A percentile compares a stretch with the other conserved stretches of the same genome.
These are phyloP conservation scores for Trachelus troglodyta DNA, from an alignment of 2,888 invertebrate genomes.

Conservation along the genomic window DNA sequence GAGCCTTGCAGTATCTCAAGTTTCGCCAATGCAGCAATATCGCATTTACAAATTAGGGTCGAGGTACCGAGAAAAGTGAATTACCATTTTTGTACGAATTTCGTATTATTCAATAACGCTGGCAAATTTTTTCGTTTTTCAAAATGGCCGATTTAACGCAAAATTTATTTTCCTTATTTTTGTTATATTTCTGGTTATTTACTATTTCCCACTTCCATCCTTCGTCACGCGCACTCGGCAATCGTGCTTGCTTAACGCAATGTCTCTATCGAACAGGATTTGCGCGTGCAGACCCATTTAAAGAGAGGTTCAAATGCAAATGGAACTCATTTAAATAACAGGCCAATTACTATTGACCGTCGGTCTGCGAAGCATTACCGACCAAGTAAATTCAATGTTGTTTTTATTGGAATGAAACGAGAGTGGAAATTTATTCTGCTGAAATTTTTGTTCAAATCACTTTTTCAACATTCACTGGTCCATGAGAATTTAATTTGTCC, in stretches of 20 bases:
- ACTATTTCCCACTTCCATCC: background rate
- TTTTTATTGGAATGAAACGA: background rate
- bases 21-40: background rate
- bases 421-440: background rate
- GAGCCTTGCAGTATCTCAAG: background rate
- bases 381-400: conserved; percentile 7
- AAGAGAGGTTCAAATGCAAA: conserved; percentile 16
- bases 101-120: background rate
- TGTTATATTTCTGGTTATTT: background rate
- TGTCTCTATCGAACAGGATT: conserved; percentile 1
- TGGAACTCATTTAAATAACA: conserved; percentile 16
- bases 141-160: background rate
- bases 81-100: background rate
- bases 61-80: background rate
- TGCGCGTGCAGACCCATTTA: conserved; percentile 1
- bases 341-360: conserved; percentile 17
- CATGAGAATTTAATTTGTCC: background rate
- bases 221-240: background rate
- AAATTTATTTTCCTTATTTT: background rate
- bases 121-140: background rate
- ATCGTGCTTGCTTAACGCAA: background rate
- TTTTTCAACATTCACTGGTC: background rate
- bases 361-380: conserved; percentile 2
- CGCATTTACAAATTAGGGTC: background rate
- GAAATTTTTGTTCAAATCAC: background rate